Conservation (phyloP, 1,140 invertebrate genomes). For the Drosophila mauritiana region DNA sequence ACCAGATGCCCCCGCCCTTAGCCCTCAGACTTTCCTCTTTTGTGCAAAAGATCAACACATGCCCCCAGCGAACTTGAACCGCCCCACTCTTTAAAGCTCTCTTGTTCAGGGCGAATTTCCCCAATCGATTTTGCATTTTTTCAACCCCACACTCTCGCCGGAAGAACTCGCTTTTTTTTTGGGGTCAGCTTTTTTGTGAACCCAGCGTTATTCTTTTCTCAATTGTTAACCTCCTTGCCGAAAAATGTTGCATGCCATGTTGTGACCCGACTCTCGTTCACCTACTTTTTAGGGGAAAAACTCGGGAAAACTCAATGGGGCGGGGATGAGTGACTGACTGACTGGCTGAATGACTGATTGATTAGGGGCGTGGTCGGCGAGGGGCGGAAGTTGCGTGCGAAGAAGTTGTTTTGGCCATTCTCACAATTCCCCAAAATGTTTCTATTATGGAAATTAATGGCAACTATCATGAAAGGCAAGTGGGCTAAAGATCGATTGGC, state of each 20-base stretch:
- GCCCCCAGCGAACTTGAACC: not conserved
- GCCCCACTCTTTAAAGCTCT: slow-evolving; percentile 52
- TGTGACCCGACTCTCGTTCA: slow-evolving; percentile 41
- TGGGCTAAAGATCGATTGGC: slow-evolving; percentile 24
- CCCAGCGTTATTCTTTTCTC: slow-evolving; percentile 38
- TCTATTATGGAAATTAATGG: slow-evolving; percentile 49
- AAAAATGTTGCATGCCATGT: slow-evolving; percentile 48
- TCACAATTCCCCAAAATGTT: slow-evolving; percentile 24
- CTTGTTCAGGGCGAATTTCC: slow-evolving; percentile 6
- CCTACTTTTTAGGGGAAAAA: not conserved
- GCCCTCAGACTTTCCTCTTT: slow-evolving; percentile 1
- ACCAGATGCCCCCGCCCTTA: slow-evolving; percentile 18
- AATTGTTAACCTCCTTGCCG: slow-evolving; percentile 52
- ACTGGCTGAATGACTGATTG: slow-evolving; percentile 57
- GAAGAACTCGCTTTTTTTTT: slow-evolving; percentile 8
- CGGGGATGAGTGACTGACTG: slow-evolving; percentile 7
- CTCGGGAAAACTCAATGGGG: slow-evolving; percentile 2
- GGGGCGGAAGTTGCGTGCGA: slow-evolving; percentile 31
- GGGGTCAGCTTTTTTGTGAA: slow-evolving; percentile 37
- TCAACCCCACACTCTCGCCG: not conserved
- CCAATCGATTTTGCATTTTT: slow-evolving; percentile 69
- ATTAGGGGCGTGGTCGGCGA: slow-evolving; percentile 36
- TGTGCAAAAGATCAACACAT: slow-evolving; percentile 40
- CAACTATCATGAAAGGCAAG: slow-evolving; percentile 31
- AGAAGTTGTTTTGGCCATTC: slow-evolving; percentile 32